These are phyloP conservation scores for Ylistrum balloti DNA, from an alignment of 1,140 invertebrate species.

Conservation along the genomic window DNA sequence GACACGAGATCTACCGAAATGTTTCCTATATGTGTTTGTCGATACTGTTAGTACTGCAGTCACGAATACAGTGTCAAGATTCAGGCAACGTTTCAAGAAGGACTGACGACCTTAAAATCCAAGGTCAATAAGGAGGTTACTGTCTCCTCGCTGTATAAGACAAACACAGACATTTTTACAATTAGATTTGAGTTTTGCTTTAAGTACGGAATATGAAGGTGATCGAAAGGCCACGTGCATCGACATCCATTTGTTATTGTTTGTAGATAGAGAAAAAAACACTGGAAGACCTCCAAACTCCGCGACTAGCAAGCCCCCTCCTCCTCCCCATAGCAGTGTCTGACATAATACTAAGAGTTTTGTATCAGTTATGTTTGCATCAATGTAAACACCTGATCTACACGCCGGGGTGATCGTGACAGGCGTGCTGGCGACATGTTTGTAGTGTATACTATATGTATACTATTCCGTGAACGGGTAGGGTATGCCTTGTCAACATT, in stretches of 20 bases:
- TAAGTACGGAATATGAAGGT: not conserved
- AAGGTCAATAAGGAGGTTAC: not conserved
- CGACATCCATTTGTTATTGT: not conserved
- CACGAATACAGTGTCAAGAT: not conserved
- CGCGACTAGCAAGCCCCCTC: not conserved
- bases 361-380: constrained; percentile 21
- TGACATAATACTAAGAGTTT: not conserved
- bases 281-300: not conserved
- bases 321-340: not conserved
- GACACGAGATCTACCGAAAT: not conserved
- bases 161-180: not conserved
- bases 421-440: not conserved
- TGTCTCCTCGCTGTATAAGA: too few species aligned
- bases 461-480: constrained; percentile 1
- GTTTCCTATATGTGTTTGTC: too few species aligned
- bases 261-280: not conserved
- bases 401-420: not conserved
- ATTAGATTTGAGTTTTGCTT: not conserved
- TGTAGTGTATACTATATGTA: not conserved
- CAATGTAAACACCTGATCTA: constrained; percentile 18
- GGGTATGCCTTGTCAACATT: not conserved
- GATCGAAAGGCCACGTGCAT: not conserved
- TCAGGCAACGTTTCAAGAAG: not conserved
- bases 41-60: not conserved
- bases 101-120: not conserved